These are phyloP conservation scores for Silurus meridionalis DNA, from an alignment of 2,113 vertebrate genomes.

Conservation along the genomic window DNA sequence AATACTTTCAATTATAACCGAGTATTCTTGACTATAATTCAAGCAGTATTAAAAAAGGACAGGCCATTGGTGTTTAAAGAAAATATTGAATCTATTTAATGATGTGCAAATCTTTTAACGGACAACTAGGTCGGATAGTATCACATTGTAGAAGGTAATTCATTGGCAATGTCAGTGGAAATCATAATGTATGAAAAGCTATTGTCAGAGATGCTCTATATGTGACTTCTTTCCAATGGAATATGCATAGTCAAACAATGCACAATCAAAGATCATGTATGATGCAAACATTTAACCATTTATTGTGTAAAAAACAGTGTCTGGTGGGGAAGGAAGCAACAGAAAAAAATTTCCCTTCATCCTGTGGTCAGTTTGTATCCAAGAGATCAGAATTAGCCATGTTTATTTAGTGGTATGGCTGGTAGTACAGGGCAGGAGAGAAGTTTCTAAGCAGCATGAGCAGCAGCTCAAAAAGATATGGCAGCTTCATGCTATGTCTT, in stretches of 20 bases:
- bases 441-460: neutral
- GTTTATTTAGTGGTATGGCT: neutral
- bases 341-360: too few relatives aligned
- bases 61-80: neutral
- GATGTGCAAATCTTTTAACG: neutral
- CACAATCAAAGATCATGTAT: neutral
- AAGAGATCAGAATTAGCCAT: neutral
- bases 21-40: neutral
- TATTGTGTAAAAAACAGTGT: neutral
- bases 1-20: neutral
- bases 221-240: neutral
- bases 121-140: neutral
- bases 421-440: neutral
- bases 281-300: neutral
- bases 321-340: too few relatives aligned
- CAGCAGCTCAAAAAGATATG: neutral
- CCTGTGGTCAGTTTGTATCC: neutral
- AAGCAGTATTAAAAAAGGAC: too few relatives aligned
- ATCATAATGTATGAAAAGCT: neutral
- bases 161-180: neutral
- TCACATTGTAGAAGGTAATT: neutral
- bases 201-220: neutral
- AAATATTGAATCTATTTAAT: neutral
- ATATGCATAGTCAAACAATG: neutral
- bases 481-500: neutral